phyloP scores from a whole-genome alignment of 1,140 invertebrate species.

The Branchinecta lynchi region DNA sequence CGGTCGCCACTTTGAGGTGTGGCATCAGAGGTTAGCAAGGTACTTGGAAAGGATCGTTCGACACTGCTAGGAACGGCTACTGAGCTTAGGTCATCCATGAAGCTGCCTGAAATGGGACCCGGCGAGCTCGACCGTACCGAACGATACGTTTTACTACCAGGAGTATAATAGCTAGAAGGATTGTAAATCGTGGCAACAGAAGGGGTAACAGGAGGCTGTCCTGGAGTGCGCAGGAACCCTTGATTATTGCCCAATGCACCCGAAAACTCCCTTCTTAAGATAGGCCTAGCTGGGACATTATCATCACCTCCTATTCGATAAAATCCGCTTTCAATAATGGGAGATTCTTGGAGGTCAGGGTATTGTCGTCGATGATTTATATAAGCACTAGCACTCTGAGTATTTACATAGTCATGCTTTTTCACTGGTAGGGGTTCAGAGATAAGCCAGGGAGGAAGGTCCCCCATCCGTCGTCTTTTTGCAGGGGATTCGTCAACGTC shows the following conservation, averaged over 20 bases:
- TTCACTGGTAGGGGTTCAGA: background rate
- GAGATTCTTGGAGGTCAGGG: background rate
- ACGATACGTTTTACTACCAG: background rate
- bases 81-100: constrained; percentile 51
- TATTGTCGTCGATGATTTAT: background rate
- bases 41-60: constrained; percentile 52
- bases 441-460: background rate
- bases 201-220: background rate
- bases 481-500: constrained; percentile 42
- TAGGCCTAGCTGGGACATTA: background rate
- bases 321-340: constrained; percentile 22
- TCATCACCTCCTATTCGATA: constrained; percentile 18
- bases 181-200: background rate
- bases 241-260: background rate
- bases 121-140: constrained; percentile 46
- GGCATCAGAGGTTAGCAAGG: constrained; percentile 27
- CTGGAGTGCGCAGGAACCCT: background rate
- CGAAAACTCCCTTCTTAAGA: background rate
- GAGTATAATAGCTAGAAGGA: constrained; percentile 2
- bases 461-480: constrained; percentile 24
- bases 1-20: background rate
- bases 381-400: background rate
- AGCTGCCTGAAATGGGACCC: constrained; percentile 43
- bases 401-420: background rate
- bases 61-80: constrained; percentile 60